These are phyloP conservation scores for Muraenolepis orangiensis DNA, from an alignment of 2,797 vertebrate genomes.

Conservation along the genomic window DNA sequence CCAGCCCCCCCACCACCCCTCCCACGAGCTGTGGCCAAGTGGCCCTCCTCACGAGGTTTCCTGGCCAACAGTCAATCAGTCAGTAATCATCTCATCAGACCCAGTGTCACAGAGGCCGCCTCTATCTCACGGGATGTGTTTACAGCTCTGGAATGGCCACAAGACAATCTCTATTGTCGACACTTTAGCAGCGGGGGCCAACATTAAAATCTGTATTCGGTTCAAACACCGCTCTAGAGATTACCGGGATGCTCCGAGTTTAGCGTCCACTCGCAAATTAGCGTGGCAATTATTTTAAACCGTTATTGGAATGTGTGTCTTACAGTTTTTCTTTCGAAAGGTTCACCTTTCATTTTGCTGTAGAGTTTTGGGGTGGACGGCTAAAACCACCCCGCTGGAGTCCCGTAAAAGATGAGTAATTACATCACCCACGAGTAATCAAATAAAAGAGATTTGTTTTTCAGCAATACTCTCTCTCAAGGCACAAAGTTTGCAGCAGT, in stretches of 20 bases:
- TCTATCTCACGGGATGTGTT: constrained; percentile 49
- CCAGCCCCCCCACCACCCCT: neutral
- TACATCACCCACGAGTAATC: neutral
- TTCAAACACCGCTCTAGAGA: neutral
- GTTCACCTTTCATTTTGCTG: neutral
- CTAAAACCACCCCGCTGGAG: too few relatives aligned
- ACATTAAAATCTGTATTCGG: neutral
- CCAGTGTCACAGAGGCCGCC: constrained; percentile 34
- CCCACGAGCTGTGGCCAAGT: constrained; percentile 5
- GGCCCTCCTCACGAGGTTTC: constrained; percentile 36
- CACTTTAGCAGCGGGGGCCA: neutral
- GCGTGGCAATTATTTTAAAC: too few relatives aligned
- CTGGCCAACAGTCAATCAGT: constrained; percentile 33
- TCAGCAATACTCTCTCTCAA: neutral
- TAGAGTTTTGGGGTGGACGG: neutral
- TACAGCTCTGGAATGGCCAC: constrained; percentile 28
- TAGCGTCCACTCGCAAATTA: too few relatives aligned
- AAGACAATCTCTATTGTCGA: neutral
- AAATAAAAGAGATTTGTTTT: neutral
- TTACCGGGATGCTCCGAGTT: too few relatives aligned
- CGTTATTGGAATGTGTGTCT: neutral
- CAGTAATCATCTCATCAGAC: constrained; percentile 39
- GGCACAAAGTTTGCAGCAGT: neutral
- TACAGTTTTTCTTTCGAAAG: too few relatives aligned
- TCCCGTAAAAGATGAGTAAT: neutral